These are phyloP conservation scores for Echinarachnius parma DNA, from an alignment of 53 echinoderm and acorn worm species.

Conservation along the genomic window DNA sequence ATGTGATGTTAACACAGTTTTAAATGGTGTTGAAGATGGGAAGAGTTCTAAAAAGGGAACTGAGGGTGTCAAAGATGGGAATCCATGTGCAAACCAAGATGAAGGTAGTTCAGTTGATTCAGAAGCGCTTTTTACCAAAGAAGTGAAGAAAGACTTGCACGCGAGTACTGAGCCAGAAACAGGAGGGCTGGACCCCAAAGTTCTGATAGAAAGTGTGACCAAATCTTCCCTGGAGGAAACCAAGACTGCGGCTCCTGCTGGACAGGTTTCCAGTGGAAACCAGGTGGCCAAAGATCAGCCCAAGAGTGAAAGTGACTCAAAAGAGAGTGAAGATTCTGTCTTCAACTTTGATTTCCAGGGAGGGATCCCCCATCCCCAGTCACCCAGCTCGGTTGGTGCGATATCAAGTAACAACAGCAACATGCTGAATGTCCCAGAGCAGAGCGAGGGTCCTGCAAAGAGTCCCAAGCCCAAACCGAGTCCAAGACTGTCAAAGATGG, in stretches of 20 bases:
- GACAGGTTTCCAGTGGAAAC: background rate
- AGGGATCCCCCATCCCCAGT: slow-evolving; percentile 9
- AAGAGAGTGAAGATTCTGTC: slow-evolving; percentile 10
- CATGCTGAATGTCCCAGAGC: slow-evolving; percentile 4
- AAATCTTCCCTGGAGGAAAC: background rate
- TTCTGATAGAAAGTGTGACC: background rate
- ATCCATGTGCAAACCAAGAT: background rate
- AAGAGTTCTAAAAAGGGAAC: background rate
- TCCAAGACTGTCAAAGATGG: slow-evolving; percentile 25
- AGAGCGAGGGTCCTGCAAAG: slow-evolving; percentile 6
- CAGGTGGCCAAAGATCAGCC: background rate
- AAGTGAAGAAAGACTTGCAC: no score
- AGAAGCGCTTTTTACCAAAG: no score
- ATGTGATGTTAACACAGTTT: background rate
- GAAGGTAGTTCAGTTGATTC: no score
- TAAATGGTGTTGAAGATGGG: background rate
- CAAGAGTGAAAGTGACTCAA: background rate
- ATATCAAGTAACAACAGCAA: background rate
- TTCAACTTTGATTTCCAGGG: slow-evolving; percentile 41
- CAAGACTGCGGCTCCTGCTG: background rate
- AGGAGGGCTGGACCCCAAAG: slow-evolving; percentile 4
- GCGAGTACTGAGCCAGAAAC: background rate
- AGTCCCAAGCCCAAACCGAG: slow-evolving; percentile 45
- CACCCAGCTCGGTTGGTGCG: slow-evolving; percentile 2
- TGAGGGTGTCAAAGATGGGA: background rate